phyloP scores from a whole-genome alignment of 2,113 vertebrate species.

The Nannospalax galili region DNA sequence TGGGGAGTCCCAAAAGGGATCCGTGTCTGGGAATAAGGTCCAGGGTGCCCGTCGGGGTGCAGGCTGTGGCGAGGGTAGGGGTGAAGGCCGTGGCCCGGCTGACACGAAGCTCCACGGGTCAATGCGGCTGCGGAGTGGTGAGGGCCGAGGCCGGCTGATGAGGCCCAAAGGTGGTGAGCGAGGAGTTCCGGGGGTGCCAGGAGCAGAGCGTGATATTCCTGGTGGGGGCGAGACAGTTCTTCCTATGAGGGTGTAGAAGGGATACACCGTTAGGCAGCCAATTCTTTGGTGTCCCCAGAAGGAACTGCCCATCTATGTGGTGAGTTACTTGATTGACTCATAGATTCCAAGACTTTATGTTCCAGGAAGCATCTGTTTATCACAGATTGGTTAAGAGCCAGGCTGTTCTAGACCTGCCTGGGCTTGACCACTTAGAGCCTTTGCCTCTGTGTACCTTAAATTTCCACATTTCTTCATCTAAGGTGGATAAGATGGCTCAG shows the following conservation, averaged over 20 bases:
- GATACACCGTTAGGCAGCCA: neutral
- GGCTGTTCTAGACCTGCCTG: neutral
- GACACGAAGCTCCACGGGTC: slow-evolving; percentile 95
- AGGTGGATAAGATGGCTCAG: neutral
- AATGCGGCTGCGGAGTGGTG: slow-evolving; percentile 90
- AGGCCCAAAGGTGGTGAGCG: slow-evolving; percentile 84
- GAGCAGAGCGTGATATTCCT: slow-evolving; percentile 64
- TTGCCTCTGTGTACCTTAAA: neutral
- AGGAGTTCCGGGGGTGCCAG: slow-evolving; percentile 72
- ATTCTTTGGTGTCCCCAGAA: neutral
- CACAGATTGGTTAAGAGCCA: accelerated
- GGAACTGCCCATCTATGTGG: neutral
- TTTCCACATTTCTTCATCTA: neutral
- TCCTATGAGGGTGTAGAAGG: slow-evolving; percentile 40
- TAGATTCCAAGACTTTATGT: neutral
- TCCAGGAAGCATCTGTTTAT: accelerated
- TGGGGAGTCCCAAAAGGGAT: slow-evolving; percentile 90
- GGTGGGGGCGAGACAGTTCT: slow-evolving; percentile 70
- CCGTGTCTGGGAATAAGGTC: slow-evolving; percentile 85
- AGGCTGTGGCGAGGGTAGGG: slow-evolving; percentile 76
- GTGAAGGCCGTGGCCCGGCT: slow-evolving; percentile 77
- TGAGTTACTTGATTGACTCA: neutral
- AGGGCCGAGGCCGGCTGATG: slow-evolving; percentile 91
- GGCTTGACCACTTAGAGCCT: neutral
- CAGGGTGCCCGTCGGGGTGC: slow-evolving; percentile 84